Evolutionary conservation across 2,113 vertebrate genomes (phyloP).

Genomic region (Spilogale gracilis): DNA sequence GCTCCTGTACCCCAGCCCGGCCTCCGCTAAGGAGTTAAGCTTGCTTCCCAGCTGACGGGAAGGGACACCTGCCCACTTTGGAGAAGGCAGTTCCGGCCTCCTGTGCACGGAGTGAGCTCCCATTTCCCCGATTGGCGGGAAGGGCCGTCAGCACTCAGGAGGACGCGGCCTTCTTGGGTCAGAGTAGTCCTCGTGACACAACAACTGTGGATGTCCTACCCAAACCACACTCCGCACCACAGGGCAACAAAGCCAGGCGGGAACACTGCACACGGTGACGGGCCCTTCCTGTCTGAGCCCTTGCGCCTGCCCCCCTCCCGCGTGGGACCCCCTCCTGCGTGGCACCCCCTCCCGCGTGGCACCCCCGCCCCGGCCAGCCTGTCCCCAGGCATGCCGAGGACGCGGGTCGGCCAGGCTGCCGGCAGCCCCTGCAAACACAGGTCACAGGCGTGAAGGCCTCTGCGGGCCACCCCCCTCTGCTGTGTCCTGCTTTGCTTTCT

Average conservation of each 20-base stretch:
- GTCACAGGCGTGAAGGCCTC: not conserved
- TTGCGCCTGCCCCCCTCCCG: too few species aligned
- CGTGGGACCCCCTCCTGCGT: too few species aligned
- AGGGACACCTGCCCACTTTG: not conserved
- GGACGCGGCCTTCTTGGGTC: not conserved
- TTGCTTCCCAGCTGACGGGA: too few species aligned
- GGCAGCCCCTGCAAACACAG: not conserved
- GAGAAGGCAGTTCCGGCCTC: not conserved
- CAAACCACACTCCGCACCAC: not conserved
- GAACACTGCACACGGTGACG: not conserved
- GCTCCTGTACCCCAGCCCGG: not conserved
- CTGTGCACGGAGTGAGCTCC: not conserved
- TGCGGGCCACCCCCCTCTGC: rapidly evolving
- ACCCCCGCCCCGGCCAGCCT: not conserved
- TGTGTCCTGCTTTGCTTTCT: not conserved
- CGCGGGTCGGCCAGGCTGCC: rapidly evolving
- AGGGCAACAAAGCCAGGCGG: not conserved
- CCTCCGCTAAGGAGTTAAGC: too few species aligned
- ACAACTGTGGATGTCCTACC: not conserved
- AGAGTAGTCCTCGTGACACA: not conserved
- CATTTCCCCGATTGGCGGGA: too few species aligned
- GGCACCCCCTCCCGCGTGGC: not conserved
- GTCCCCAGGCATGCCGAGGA: not conserved
- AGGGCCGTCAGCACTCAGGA: not conserved
- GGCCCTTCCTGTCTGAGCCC: not conserved